These are phyloP conservation scores for Silurus aristotelis DNA, from an alignment of 2,797 vertebrate species.

Conservation along the genomic window DNA sequence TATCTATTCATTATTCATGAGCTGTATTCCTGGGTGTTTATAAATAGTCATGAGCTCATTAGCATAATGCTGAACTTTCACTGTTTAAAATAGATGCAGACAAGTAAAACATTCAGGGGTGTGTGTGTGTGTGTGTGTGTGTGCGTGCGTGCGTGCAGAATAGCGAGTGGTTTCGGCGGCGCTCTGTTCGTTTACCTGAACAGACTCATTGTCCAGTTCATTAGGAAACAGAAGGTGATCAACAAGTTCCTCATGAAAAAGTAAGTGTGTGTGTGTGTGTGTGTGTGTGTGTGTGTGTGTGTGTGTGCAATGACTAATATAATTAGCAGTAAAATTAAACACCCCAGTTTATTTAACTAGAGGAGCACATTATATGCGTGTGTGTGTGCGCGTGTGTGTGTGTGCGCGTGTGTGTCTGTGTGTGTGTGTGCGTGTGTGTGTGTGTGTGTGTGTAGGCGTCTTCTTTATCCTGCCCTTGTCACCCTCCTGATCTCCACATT, in stretches of 20 bases:
- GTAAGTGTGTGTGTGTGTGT: slow-evolving; percentile 71
- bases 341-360: background rate
- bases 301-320: background rate
- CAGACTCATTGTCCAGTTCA: slow-evolving; percentile 94
- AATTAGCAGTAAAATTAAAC: background rate
- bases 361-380: background rate
- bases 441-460: slow-evolving; percentile 69
- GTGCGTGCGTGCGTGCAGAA: slow-evolving; percentile 69
- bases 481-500: slow-evolving; percentile 90
- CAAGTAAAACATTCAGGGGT: background rate
- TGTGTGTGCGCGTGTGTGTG: background rate
- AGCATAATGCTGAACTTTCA: slow-evolving; percentile 8
- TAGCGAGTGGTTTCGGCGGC: slow-evolving; percentile 91
- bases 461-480: slow-evolving; percentile 93
- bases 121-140: slow-evolving; percentile 24
- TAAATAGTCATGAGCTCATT: slow-evolving; percentile 24
- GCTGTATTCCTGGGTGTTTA: slow-evolving; percentile 2
- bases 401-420: background rate
- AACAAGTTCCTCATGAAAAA: slow-evolving; percentile 99
- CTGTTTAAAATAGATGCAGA: background rate
- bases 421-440: slow-evolving; percentile 39
- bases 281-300: background rate
- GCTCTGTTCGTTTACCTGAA: slow-evolving; percentile 95
- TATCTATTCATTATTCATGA: slow-evolving; percentile 29
- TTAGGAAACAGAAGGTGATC: slow-evolving; percentile 95